Percentiles rank a stretch among this genome's conserved stretches.
Evolutionary conservation across 1,140 invertebrate species (phyloP).

Genomic region (Tetragnatha versicolor): DNA sequence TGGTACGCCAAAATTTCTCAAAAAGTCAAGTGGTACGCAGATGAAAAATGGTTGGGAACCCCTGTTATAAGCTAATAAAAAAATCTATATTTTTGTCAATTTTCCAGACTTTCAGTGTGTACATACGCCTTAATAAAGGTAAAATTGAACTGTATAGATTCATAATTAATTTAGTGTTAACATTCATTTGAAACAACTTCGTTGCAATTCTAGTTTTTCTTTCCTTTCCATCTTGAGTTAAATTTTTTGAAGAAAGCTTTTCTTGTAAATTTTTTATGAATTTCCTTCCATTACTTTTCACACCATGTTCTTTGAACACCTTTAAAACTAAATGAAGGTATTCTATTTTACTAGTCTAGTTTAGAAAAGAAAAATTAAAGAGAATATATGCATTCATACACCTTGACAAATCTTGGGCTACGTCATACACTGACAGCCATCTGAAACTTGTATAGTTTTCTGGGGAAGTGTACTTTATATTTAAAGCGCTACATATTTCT

Average conservation of each 20-base stretch:
- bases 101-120: too few species aligned
- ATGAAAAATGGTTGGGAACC: too few species aligned
- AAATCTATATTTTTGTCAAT: too few species aligned
- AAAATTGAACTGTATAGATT: too few species aligned
- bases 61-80: too few species aligned
- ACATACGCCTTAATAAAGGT: too few species aligned
- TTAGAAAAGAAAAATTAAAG: conserved; percentile 58
- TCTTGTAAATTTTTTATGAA: background rate
- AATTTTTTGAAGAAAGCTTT: background rate
- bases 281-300: background rate
- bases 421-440: conserved; percentile 59
- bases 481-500: conserved; percentile 57
- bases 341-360: background rate
- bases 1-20: too few species aligned
- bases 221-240: background rate
- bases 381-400: conserved; percentile 52
- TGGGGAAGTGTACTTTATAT: conserved; percentile 57
- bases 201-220: background rate
- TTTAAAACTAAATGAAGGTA: background rate
- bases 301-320: background rate
- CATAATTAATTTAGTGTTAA: too few species aligned
- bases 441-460: conserved; percentile 52
- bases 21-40: too few species aligned
- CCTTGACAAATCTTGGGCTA: conserved; percentile 30
- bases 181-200: too few species aligned